Conservation (phyloP, 2,797 vertebrate genomes). For the Hapalemur alaotrensis region DNA sequence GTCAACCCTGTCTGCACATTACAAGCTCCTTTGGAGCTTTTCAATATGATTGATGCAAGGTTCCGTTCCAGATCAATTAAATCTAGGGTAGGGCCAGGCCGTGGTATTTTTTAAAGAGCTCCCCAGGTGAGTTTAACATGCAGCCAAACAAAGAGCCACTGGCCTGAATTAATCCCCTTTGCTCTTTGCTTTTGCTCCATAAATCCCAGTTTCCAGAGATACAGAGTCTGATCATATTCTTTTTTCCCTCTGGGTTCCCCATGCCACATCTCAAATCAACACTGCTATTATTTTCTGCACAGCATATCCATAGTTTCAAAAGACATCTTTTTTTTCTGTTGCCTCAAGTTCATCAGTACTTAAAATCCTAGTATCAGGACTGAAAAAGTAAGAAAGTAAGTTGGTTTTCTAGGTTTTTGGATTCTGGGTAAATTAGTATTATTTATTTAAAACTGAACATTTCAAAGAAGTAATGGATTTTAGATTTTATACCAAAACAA, state of each 20-base stretch:
- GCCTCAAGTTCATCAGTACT: neutral
- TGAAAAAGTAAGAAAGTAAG: neutral
- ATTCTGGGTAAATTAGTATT: neutral
- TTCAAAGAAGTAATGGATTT: neutral
- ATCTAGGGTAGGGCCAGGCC: neutral
- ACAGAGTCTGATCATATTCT: neutral
- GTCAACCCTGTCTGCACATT: neutral
- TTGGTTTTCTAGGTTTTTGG: neutral
- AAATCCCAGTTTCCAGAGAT: neutral
- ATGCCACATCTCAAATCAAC: neutral
- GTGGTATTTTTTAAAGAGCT: neutral
- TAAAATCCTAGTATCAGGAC: neutral
- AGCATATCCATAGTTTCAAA: neutral
- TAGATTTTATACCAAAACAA: slow-evolving; percentile 6
- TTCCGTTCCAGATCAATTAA: neutral
- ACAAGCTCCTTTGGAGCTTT: neutral
- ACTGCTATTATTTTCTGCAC: neutral
- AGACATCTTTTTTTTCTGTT: neutral
- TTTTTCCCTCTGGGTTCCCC: neutral
- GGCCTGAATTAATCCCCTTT: neutral
- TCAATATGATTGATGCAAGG: neutral
- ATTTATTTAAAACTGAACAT: neutral
- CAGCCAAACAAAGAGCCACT: neutral
- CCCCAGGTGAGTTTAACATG: neutral
- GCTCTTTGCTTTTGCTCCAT: neutral